Evolutionary conservation across 2,888 invertebrate species (phyloP).

Genomic region (Rotaria socialis): DNA sequence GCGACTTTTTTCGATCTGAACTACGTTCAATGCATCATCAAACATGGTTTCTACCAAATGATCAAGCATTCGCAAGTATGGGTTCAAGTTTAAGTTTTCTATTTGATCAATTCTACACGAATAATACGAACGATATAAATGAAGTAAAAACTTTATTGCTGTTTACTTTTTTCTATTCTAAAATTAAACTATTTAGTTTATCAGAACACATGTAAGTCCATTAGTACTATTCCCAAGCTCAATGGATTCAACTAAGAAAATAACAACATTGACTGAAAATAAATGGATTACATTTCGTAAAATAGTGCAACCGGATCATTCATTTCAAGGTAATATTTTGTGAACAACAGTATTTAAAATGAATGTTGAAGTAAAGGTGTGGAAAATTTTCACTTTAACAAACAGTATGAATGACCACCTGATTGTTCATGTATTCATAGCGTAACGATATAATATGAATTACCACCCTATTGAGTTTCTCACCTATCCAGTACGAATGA

Average conservation of each 20-base stretch:
- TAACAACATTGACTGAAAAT: not conserved
- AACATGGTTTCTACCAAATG: constrained; percentile 33
- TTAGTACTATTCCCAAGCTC: not conserved
- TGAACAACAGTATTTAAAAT: too few species aligned
- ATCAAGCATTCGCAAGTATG: constrained; percentile 31
- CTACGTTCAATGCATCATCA: constrained; percentile 25
- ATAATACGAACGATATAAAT: not conserved
- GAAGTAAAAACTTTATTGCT: not conserved
- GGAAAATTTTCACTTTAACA: too few species aligned
- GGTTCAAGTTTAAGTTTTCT: constrained; percentile 15
- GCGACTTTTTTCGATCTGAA: not conserved
- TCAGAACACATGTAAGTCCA: not conserved
- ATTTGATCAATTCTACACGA: not conserved
- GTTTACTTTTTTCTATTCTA: not conserved
- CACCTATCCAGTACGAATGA: too few species aligned
- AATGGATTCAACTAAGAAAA: constrained; percentile 7
- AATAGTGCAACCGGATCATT: not conserved
- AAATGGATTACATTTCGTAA: constrained; percentile 27
- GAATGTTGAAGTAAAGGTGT: too few species aligned
- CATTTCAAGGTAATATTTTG: not conserved
- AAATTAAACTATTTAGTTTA: not conserved
- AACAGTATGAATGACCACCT: too few species aligned
- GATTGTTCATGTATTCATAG: too few species aligned
- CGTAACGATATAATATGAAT: too few species aligned
- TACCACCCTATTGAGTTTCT: too few species aligned